Base-by-base conservation (phyloP, 2,888 invertebrate species). In the Xanthia togata region DNA sequence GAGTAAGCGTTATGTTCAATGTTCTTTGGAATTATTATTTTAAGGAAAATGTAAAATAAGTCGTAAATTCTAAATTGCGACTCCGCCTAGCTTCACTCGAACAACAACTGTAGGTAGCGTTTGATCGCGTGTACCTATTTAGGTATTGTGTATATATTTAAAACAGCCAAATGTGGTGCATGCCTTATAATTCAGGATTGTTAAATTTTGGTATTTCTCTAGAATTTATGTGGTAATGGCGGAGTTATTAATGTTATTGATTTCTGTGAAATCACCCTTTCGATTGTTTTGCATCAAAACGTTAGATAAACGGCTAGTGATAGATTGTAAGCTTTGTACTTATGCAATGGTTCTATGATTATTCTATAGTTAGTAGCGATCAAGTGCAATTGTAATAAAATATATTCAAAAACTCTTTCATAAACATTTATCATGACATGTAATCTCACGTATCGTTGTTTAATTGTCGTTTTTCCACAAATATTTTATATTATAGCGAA, bases 211-310 rank as follows among this genome's bases (percentile, higher is more conserved):
- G 17, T 53, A 59, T 35, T 12, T n/a, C 12, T 55, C n/a, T 55
- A 2, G n/a, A n/a, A 44, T 26, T 17, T 23, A 5, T 55, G 23
- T 38, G 47, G 9, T 53, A 17, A 55, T 26, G 73, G 81, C 73
- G 74, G 78, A 76, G 86, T 69, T 17, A 38, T 55, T 55, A 57
- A 62, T 76, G 57, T 78, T 63, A 75, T 75, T 90, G 93, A 94
- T 95, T 95, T 95, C 95, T 90, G 83, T 92, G 95, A 95, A 95
- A 95, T 95, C 92, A 60, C 68, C 20, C 6, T 83, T 79, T 83
- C 82, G 77, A 83, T 90, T 94, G 95, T 95, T 96, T 95, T 96
- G 95, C 89, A 95, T 95, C 95, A 95, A 95, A 95, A 95, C 95
- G 88, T 89, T 89, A 47, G 62, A 77, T 77, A 78, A 77, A 77